Percentiles rank a stretch among this genome's conserved stretches.
Conservation (phyloP, 2,797 vertebrate species). For the Esox lucius region DNA sequence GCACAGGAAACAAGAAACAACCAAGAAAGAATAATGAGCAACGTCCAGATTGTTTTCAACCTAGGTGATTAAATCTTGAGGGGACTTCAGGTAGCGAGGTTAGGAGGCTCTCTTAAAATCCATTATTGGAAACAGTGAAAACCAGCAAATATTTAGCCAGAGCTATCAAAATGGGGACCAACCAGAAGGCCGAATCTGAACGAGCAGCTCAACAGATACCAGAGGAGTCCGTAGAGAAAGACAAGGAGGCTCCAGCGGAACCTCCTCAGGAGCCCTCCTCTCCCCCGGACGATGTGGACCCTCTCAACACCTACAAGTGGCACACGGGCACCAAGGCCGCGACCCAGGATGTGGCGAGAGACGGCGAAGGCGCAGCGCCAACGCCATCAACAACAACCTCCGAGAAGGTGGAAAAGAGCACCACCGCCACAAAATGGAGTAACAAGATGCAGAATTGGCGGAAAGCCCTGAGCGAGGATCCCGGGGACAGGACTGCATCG, state of each 20-base stretch:
- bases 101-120: slow-evolving; percentile 9
- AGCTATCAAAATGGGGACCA: slow-evolving; percentile 67
- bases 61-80: background rate
- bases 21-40: slow-evolving; percentile 11
- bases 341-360: slow-evolving; percentile 52
- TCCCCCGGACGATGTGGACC: slow-evolving; percentile 45
- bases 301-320: slow-evolving; percentile 84
- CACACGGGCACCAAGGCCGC: slow-evolving; percentile 68
- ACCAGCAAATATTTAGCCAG: background rate
- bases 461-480: slow-evolving; percentile 76
- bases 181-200: slow-evolving; percentile 66
- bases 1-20: slow-evolving; percentile 64
- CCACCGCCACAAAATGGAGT: slow-evolving; percentile 73
- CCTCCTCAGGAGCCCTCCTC: slow-evolving; percentile 27
- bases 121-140: slow-evolving; percentile 8
- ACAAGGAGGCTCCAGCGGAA: slow-evolving; percentile 52
- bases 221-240: slow-evolving; percentile 59
- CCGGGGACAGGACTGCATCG: slow-evolving; percentile 43
- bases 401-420: slow-evolving; percentile 55
- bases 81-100: background rate
- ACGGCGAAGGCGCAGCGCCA: slow-evolving; percentile 40
- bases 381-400: slow-evolving; percentile 31
- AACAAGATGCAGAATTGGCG: slow-evolving; percentile 81
- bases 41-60: slow-evolving; percentile 3
- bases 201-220: slow-evolving; percentile 32